Base-by-base conservation (phyloP, 2,888 invertebrate species). In the Drosophila tripunctata region DNA sequence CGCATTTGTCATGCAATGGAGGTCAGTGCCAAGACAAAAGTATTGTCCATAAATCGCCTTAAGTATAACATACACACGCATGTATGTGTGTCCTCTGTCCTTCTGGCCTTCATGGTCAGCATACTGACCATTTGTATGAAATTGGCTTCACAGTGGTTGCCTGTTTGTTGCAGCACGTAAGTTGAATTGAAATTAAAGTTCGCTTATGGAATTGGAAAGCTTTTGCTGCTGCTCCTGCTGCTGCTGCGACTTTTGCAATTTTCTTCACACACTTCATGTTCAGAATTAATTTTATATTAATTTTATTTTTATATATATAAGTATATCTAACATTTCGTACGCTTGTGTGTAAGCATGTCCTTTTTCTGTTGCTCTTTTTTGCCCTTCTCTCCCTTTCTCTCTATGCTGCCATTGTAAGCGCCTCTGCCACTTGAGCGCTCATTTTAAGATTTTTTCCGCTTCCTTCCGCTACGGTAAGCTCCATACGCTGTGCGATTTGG, bases 241-340 rank as follows among this genome's bases (percentile, higher is more conserved):
- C 62, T 66, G 47, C 67, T 62, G 78, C 81, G 75, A 74, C 75
- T 83, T 84, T 80, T 84, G 85, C 85, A 80, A 86, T 87, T 86
- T 86, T 81, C 87, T 75, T 77, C 78, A 78, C 83, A 80, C 83
- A 78, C 80, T 84, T 87, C 87, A 84, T 87, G 87, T 87, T 74
- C 86, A 79, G 83, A 87, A 84, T 87, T 84, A 84, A 84, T 87
- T 84, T 87, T 87, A 84, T 87, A 87, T 87, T 84, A 84, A 84
- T 84, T 84, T 83, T 85, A 83, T 87, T 83, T 85, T 72, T 79
- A 61, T 75, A 65, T 68, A 65, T 80, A 54, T 50, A 36, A 43
- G 51, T 41, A 55, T 48, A 44, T 62, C 38, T 56, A 47, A 47
- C 62, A 63, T 58, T 62, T 64, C 70, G 50, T 64, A 45, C 38